Conservation (phyloP, 2,113 vertebrate species). For the Oceanites oceanicus region DNA sequence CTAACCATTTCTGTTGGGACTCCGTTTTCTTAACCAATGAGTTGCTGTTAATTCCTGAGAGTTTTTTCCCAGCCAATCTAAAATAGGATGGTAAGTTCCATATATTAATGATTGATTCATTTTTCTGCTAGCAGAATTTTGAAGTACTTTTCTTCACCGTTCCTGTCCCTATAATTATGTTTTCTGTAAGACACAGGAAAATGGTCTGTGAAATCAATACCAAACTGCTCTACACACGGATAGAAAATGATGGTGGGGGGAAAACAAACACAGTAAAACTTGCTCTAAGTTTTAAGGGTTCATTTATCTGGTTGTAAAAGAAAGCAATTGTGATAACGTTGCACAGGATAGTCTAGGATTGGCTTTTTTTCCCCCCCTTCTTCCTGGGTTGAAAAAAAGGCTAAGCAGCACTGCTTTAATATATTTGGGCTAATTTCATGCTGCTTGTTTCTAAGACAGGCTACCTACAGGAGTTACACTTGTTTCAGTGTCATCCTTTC, state of each 20-base stretch:
- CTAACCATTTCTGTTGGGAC: neutral
- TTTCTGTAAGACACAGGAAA: neutral
- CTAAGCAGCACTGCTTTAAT: neutral
- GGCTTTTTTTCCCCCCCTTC: accelerated
- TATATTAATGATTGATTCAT: neutral
- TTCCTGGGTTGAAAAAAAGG: neutral
- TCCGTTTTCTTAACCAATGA: neutral
- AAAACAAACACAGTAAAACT: neutral
- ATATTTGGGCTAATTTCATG: neutral
- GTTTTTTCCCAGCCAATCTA: neutral
- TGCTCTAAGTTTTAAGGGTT: neutral
- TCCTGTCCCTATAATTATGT: neutral
- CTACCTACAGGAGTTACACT: neutral
- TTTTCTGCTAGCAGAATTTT: neutral
- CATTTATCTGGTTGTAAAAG: neutral
- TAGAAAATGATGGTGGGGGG: neutral
- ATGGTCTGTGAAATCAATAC: neutral
- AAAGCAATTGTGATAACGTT: neutral
- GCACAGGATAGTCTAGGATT: too few species aligned
- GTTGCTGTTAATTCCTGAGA: neutral
- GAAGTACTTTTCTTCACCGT: neutral
- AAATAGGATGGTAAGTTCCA: neutral
- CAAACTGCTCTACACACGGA: neutral
- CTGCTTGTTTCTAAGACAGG: neutral
- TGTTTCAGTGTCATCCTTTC: neutral